These are phyloP conservation scores for Berghia stephanieae DNA, from an alignment of 1,140 invertebrate genomes.

Conservation along the genomic window DNA sequence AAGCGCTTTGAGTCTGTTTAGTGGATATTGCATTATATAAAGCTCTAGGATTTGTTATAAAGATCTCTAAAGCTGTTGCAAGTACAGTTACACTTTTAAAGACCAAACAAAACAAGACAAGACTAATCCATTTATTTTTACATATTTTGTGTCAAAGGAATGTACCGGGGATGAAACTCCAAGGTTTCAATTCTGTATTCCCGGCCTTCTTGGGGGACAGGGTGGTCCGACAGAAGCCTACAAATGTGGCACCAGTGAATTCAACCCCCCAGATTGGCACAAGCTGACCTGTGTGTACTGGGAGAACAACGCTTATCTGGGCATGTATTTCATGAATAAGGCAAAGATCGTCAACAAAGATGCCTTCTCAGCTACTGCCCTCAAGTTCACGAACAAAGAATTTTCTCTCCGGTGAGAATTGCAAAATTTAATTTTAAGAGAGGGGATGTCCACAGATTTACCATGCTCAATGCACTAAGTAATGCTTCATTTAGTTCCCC, in stretches of 20 bases:
- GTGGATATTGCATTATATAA: too few species aligned
- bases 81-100: too few species aligned
- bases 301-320: constrained; percentile 47
- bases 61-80: too few species aligned
- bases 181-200: constrained; percentile 46
- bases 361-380: constrained; percentile 27
- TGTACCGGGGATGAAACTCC: constrained; percentile 37
- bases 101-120: too few species aligned
- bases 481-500: background rate
- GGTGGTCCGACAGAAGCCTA: constrained; percentile 32
- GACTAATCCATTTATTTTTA: too few species aligned
- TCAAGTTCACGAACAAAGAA: background rate
- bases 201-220: constrained; percentile 42
- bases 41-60: too few species aligned
- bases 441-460: background rate
- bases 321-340: constrained; percentile 40
- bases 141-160: constrained; percentile 37
- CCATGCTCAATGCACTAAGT: background rate
- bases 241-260: constrained; percentile 41
- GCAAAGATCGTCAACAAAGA: constrained; percentile 11
- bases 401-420: constrained; percentile 33
- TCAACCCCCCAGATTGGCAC: constrained; percentile 49
- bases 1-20: too few species aligned
- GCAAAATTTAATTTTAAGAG: background rate
- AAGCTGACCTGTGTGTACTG: constrained; percentile 49